Evolutionary conservation across 2,888 invertebrate species (phyloP), one percentile per base, ranked within the genome.

Genomic region (Leucoptera coffeella): DNA sequence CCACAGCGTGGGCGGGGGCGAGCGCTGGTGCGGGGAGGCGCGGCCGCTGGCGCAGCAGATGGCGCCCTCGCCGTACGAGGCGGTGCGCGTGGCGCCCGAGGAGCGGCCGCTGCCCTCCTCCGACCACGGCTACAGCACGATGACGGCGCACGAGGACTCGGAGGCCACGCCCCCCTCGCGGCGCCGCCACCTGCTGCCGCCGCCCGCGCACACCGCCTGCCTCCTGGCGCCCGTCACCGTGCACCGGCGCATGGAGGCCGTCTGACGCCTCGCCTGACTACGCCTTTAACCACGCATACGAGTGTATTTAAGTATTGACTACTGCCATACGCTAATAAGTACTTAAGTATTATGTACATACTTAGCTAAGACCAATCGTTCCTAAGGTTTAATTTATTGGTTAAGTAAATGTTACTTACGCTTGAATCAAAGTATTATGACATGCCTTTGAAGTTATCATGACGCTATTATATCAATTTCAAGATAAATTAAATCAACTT

Each of bases 101-200:
- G 10, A 14, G 26, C 75, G 88, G 15, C n/a, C n/a, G n/a, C 80
- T 86, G 3, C 79, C 78, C 22, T 78, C 84, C 39, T 91, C 89
- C n/a, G 94, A 94, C 62, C 91, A 93, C 47, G 94, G 94, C 2
- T 94, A 94, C 56, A 91, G 90, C 3, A 91, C 91, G 0, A 91
- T 91, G 91, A 91, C 90, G 1, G 89, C 88, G 2, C 89, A 90
- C 40, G 90, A 91, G 44, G 90, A 90, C 46, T 87, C 86, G 2
- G 89, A 90, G 47, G 85, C 86, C 38, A 79, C 85, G 36, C 84
- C 73, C 19, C 56, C 10, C 23, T 12, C 10, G 4, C 15, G 2
- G 8, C n/a, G 72, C 32, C 65, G 61, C 36, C 73, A 72, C 9
- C 69, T 65, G 28, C 23, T 2, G 25, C 25, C 25, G 41, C 45